A percentile compares a stretch with the other conserved stretches of the same genome.
These are phyloP conservation scores for Brachynemurus nebulosus DNA, from an alignment of 2,888 invertebrate species.

Conservation along the genomic window DNA sequence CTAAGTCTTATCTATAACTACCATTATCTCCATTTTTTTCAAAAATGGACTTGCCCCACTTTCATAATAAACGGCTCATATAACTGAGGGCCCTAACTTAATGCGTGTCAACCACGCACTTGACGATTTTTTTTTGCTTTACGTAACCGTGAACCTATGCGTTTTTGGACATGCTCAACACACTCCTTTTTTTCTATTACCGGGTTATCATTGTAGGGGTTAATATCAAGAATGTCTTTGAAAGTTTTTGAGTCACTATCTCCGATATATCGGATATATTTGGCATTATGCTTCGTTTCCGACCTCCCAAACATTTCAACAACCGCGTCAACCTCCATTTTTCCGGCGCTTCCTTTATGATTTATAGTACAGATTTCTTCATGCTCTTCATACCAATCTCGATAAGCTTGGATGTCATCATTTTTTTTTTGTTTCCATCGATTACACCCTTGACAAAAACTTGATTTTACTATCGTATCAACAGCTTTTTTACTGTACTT, in stretches of 20 bases:
- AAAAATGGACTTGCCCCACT: too few species aligned
- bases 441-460: conserved; percentile 13
- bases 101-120: too few species aligned
- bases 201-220: conserved; percentile 11
- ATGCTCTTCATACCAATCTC: conserved; percentile 12
- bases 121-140: too few species aligned
- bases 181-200: conserved; percentile 6
- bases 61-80: too few species aligned
- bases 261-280: conserved; percentile 15
- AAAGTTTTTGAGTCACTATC: conserved; percentile 17
- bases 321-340: conserved; percentile 19
- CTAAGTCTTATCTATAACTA: too few species aligned
- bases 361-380: conserved; percentile 13
- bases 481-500: conserved; percentile 16
- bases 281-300: conserved; percentile 11
- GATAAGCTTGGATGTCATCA: conserved; percentile 10
- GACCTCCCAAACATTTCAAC: conserved; percentile 17
- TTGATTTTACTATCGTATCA: conserved; percentile 14
- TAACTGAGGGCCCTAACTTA: too few species aligned
- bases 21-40: too few species aligned
- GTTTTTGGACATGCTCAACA: too few species aligned
- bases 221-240: conserved; percentile 13
- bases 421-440: conserved; percentile 14
- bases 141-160: too few species aligned
- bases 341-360: conserved; percentile 17